These are phyloP conservation scores for Cataglyphis altisquamis DNA, from an alignment of 2,888 invertebrate genomes.

Conservation along the genomic window DNA sequence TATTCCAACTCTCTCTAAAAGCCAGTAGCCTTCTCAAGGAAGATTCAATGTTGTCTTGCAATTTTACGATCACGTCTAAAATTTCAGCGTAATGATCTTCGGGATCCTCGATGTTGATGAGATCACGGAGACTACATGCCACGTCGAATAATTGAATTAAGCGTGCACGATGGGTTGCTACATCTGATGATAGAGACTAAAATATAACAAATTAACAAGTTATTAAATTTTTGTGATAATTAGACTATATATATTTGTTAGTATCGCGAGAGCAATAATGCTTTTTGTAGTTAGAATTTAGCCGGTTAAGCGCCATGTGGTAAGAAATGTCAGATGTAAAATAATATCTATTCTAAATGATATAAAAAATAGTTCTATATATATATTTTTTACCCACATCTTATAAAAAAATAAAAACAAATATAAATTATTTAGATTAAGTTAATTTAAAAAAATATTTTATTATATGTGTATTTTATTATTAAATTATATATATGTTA, in stretches of 20 bases:
- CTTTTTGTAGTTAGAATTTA: too few relatives aligned
- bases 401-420: too few relatives aligned
- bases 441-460: too few relatives aligned
- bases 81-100: constrained; percentile 92
- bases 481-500: too few relatives aligned
- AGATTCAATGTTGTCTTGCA: constrained; percentile 92
- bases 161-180: constrained; percentile 93
- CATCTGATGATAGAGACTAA: constrained; percentile 92
- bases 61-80: constrained; percentile 90
- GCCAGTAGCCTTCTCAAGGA: constrained; percentile 91
- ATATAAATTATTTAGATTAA: too few relatives aligned
- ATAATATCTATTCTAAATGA: too few relatives aligned
- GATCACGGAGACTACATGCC: constrained; percentile 91
- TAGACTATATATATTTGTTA: neutral
- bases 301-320: too few relatives aligned
- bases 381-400: too few relatives aligned
- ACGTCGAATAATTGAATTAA: constrained; percentile 91
- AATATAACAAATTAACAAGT: constrained; percentile 20
- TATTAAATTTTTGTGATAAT: neutral
- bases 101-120: constrained; percentile 92
- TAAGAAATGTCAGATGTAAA: too few relatives aligned
- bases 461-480: too few relatives aligned
- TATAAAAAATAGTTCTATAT: too few relatives aligned
- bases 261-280: neutral
- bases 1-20: constrained; percentile 93